Evolutionary conservation across 2,888 invertebrate species (phyloP).

Genomic region (Acleris laterana): DNA sequence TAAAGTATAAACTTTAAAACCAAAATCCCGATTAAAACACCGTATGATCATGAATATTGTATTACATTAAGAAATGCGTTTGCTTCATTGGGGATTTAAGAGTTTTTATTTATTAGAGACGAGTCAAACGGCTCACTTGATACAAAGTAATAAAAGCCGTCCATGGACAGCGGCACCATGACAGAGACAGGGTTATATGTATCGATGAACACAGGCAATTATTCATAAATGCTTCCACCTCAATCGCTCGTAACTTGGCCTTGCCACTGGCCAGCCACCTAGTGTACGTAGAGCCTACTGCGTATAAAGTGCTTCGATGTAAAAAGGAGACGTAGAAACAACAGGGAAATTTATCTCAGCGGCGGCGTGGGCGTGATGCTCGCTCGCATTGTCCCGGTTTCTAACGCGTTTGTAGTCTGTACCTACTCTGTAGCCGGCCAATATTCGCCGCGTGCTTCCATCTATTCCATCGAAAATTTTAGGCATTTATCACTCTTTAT

Average conservation of each 20-base stretch:
- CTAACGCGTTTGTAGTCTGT: slow-evolving; percentile 8
- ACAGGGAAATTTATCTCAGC: slow-evolving; percentile 74
- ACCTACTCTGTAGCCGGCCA: slow-evolving; percentile 2
- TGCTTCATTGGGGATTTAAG: too few relatives aligned
- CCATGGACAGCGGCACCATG: too few relatives aligned
- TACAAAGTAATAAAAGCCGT: too few relatives aligned
- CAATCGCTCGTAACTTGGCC: slow-evolving; percentile 46
- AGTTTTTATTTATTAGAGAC: too few relatives aligned
- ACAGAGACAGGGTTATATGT: too few relatives aligned
- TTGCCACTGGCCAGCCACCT: slow-evolving; percentile 46
- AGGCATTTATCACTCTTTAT: neutral
- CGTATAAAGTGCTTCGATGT: slow-evolving; percentile 77
- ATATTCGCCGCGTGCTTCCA: slow-evolving; percentile 6
- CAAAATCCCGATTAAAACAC: too few relatives aligned
- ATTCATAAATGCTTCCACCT: neutral
- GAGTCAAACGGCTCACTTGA: too few relatives aligned
- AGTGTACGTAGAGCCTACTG: slow-evolving; percentile 68
- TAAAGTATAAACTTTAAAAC: too few relatives aligned
- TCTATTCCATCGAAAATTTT: neutral
- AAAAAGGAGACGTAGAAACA: slow-evolving; percentile 78
- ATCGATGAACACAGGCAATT: too few relatives aligned
- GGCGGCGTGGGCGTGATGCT: slow-evolving; percentile 64
- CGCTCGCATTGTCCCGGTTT: slow-evolving; percentile 43
- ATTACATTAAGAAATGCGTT: too few relatives aligned
- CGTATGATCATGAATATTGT: too few relatives aligned